Base-by-base conservation (phyloP, 1,140 invertebrate genomes). In the Lutraria rhynchaena region DNA sequence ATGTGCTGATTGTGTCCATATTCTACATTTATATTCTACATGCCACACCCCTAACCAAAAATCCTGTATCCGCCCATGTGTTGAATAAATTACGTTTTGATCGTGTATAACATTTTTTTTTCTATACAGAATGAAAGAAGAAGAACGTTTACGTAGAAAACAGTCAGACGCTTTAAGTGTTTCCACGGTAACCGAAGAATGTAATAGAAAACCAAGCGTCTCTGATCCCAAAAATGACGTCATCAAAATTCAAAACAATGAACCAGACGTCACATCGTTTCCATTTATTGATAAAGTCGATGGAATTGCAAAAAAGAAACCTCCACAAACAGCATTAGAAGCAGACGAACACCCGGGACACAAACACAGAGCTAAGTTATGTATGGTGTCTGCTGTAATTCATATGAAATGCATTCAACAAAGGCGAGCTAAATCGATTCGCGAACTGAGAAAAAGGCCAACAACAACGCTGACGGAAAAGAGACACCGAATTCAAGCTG, bases 201-300 rank as follows among this genome's bases (percentile, higher is more conserved):
- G 17, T 19, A 22, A 13, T 29, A 33, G 37, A 7, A 65, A 33
- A 58, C 27, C 29, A 29, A 57, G 58, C 44, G 11, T 29, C 9
- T 9, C 29, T 1, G 24, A 17, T 24, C 11, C 61, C 1, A n/a
- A 27, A 31, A 41, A 31, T 37, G 31, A 31, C 5, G 75, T 55
- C 24, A 37, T 77, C 31, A 41, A 63, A 41, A 24, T 17, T n/a
- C 57, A 55, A 33, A 24, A 51, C 7, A 33, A 41, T 22, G 49
- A 65, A 15, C 75, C 61, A 9, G 63, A 77, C 63, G 61, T 77
- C 37, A 77, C 60, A 9, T 55, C 75, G 55, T 77, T 77, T 77
- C 75, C 75, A 29, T 61, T 77, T 55, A 41, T 55, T 9, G 75
- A 77, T 5, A 57, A 2, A 27, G 37, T 46, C 15, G 35, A 65